Conservation (phyloP, 2,888 invertebrate genomes). For the Scaptomyza parva region DNA sequence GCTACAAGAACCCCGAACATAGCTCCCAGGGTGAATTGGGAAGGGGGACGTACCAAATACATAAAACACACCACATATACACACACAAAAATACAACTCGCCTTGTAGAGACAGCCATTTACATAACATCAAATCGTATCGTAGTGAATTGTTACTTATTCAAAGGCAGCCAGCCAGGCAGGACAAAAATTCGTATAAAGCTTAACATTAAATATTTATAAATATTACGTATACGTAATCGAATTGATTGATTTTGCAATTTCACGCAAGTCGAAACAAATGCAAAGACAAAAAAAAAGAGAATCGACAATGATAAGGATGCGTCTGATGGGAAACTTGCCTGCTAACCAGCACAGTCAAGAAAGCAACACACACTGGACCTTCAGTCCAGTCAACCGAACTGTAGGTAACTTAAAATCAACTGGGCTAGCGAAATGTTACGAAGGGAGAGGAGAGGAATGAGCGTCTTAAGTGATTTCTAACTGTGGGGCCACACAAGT, state of each 20-base stretch:
- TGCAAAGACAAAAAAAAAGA: conserved; percentile 25
- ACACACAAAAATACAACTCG: conserved; percentile 3
- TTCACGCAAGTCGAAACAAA: conserved; percentile 72
- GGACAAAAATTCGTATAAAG: conserved; percentile 58
- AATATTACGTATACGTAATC: conserved; percentile 79
- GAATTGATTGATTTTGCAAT: conserved; percentile 82
- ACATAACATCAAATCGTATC: conserved; percentile 52
- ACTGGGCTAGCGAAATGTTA: conserved; percentile 13
- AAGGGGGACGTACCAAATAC: conserved; percentile 15
- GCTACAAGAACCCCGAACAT: neutral
- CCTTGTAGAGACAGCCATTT: conserved; percentile 59
- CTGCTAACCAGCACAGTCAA: neutral
- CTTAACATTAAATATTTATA: conserved; percentile 81
- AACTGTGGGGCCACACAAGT: conserved; percentile 43
- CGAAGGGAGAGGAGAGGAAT: neutral
- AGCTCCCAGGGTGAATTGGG: neutral
- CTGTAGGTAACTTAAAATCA: conserved; percentile 33
- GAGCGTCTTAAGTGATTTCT: conserved; percentile 70
- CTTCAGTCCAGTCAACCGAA: conserved; percentile 32
- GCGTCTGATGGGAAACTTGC: conserved; percentile 15
- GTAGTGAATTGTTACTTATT: conserved; percentile 6
- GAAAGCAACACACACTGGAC: conserved; percentile 4
- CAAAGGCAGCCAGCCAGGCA: conserved; percentile 33
- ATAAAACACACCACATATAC: conserved; percentile 45
- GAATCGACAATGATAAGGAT: conserved; percentile 13